Conservation (phyloP, 2,888 invertebrate species). For the Capitulum mitella region DNA sequence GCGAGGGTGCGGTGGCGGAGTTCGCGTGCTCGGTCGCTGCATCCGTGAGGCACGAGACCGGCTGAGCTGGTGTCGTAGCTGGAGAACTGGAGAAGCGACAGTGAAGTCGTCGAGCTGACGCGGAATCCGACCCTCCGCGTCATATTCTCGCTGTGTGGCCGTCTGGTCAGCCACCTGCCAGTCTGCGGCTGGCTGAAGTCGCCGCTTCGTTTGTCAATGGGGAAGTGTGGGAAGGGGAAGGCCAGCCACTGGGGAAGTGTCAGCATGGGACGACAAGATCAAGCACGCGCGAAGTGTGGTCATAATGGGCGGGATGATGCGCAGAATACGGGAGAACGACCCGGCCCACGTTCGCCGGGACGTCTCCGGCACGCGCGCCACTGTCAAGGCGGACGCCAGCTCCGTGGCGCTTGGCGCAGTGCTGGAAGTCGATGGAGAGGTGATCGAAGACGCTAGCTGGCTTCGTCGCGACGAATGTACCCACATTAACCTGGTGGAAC, state of each 20-base stretch:
- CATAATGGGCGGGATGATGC: conserved; percentile 6
- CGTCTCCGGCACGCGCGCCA: conserved; percentile 14
- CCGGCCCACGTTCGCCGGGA: conserved; percentile 27
- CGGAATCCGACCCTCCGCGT: neutral
- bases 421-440: conserved; percentile 25
- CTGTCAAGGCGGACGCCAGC: conserved; percentile 23
- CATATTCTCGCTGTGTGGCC: neutral
- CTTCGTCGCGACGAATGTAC: conserved; percentile 8
- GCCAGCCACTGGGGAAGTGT: neutral
- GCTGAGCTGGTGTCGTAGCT: too few relatives aligned
- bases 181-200: neutral
- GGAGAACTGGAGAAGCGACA: neutral
- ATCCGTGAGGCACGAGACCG: neutral
- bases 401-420: conserved; percentile 15
- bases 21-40: neutral
- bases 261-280: conserved; percentile 3
- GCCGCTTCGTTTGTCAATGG: conserved; percentile 8
- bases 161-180: neutral
- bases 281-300: neutral
- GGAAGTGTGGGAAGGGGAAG: too few relatives aligned
- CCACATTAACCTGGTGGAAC: neutral
- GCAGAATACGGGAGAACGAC: conserved; percentile 19
- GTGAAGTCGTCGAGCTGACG: neutral
- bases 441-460: conserved; percentile 25
- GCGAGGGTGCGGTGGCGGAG: neutral